These are phyloP conservation scores for Hemitrygon akajei DNA, from an alignment of 2,797 vertebrate genomes.

Conservation along the genomic window DNA sequence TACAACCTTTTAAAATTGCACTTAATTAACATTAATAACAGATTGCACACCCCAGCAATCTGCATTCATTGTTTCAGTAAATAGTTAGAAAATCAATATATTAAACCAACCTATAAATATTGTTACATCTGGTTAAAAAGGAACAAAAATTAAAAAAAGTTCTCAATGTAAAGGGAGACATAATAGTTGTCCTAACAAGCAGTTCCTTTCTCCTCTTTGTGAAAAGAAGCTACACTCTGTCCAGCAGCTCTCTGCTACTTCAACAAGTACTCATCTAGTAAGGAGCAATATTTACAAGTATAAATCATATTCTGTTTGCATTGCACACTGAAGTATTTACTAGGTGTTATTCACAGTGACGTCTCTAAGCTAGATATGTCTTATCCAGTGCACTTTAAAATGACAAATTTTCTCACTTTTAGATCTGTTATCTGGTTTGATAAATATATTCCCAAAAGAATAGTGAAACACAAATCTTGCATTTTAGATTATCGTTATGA, in stretches of 20 bases:
- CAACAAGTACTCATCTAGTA: no score
- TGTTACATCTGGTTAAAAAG: neutral
- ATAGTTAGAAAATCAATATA: neutral
- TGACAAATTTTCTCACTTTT: neutral
- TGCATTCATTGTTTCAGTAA: neutral
- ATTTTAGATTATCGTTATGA: neutral
- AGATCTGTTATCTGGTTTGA: neutral
- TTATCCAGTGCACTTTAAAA: neutral
- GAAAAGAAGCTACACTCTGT: neutral
- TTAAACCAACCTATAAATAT: neutral
- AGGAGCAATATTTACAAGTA: neutral
- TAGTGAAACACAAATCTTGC: neutral
- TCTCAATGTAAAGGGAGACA: neutral
- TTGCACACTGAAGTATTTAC: neutral
- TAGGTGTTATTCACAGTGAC: neutral
- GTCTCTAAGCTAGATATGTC: neutral
- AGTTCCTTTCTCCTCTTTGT: neutral
- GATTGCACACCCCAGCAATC: neutral
- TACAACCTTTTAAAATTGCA: conserved; percentile 4
- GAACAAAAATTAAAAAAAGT: neutral
- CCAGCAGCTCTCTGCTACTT: neutral
- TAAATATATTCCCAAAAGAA: neutral
- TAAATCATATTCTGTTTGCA: neutral
- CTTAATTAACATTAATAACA: conserved; percentile 32
- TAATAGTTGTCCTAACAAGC: neutral